Base-by-base conservation (phyloP, 2,113 vertebrate genomes). In the Sapajus apella region DNA sequence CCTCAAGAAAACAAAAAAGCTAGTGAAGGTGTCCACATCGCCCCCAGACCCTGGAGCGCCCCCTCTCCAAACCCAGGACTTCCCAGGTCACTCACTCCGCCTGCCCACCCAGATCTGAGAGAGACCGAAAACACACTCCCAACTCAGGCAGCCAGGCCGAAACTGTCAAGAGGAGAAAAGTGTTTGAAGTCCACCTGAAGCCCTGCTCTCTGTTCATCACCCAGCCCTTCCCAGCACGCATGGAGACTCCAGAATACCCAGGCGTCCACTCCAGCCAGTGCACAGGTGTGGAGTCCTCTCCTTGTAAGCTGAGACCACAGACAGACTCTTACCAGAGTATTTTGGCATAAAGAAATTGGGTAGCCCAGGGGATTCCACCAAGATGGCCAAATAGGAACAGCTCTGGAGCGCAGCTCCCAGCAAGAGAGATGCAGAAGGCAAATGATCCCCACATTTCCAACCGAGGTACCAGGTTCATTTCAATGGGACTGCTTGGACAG, bases 121-220 rank as follows among this genome's bases (percentile, higher is more conserved):
- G 87, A 58, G 16, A 20, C 82, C 25, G 52, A 97, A 97, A 95
- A 93, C 97, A 87, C 81, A 64, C 35, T 94, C 84, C 40, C 81
- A n/a, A 95, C 92, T 85, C 93, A 83, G 55, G 77, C 73, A 37
- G 86, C 96, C 77, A 70, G 79, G 94, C 84, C 85, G 80, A 95
- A 98, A 97, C 98, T 98, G 98, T 98, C 98, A 97, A 95, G 89
- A 97, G 94, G 80, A 97, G 87, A 91, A 97, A 97, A 61, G 23
- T 2, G 18, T 86, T 81, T 81, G 17, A 70, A 58, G 40, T 58
- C 68, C 21, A 52, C 17, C 10, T 11, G 10, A 0, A 32, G 6
- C 17, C 5, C 21, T 64, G 9, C 35, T 64, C 52, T 35, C 14
- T 2, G 11, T 25, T 17, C 1, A 55, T 11, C 43, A 35, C 3